Conservation (phyloP, 2,888 invertebrate species). For the Petrolisthes cinctipes region DNA sequence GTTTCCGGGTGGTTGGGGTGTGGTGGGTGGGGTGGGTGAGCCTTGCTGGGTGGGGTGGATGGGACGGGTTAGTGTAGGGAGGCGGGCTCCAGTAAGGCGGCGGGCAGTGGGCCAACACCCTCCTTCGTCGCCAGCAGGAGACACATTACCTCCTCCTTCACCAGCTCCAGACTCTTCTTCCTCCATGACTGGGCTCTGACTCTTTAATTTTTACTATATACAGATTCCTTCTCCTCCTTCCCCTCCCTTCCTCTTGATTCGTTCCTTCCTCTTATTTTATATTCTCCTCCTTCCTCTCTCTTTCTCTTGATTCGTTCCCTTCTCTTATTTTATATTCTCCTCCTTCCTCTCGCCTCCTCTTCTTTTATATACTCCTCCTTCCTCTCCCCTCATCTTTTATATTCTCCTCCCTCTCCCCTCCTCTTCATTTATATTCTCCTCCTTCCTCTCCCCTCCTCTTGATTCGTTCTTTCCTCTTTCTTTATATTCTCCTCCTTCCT, state of each 20-base stretch:
- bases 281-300: not conserved
- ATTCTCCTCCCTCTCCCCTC: not conserved
- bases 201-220: too few species aligned
- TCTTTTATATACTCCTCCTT: not conserved
- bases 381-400: not conserved
- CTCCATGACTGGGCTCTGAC: too few species aligned
- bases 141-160: too few species aligned
- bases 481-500: not conserved
- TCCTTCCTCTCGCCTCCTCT: not conserved
- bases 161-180: not conserved
- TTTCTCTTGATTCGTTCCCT: not conserved
- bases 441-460: not conserved
- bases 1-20: not conserved
- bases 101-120: constrained; percentile 42
- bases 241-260: not conserved
- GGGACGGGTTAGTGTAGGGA: not conserved
- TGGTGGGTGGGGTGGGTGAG: not conserved
- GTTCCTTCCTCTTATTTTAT: too few species aligned
- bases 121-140: not conserved
- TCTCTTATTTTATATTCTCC: not conserved
- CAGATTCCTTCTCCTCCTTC: too few species aligned
- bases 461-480: not conserved
- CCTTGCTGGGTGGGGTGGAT: not conserved
- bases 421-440: not conserved
- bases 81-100: constrained; percentile 42